A percentile compares a stretch with the other conserved stretches of the same genome.
Evolutionary conservation across 2,113 vertebrate species (phyloP).

Genomic region (Morone chrysops): DNA sequence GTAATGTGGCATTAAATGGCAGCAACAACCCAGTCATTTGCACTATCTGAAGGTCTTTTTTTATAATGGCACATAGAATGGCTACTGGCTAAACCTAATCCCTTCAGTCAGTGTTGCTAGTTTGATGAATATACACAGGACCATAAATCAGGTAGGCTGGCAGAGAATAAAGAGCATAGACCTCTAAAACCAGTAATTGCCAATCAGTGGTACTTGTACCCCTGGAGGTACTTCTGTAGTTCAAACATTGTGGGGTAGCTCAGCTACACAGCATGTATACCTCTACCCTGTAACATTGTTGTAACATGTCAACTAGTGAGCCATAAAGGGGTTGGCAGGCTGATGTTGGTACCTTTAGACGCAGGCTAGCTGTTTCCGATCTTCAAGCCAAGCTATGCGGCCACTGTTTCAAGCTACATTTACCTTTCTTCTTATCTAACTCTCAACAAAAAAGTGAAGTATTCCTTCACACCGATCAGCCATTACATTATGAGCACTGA

Average conservation of each 20-base stretch:
- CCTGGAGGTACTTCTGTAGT: background rate
- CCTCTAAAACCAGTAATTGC: background rate
- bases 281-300: no score
- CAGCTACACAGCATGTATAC: background rate
- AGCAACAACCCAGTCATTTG: background rate
- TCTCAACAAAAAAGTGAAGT: no score
- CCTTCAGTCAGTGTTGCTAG: background rate
- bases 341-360: background rate
- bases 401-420: background rate
- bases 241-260: background rate
- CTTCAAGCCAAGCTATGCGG: background rate
- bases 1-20: conserved; percentile 5
- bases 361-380: background rate
- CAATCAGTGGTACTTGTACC: background rate
- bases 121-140: background rate
- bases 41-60: conserved; percentile 7
- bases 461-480: background rate
- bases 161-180: background rate
- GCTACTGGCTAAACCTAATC: background rate
- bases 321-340: background rate
- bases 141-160: background rate
- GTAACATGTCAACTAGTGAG: no score
- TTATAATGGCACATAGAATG: background rate
- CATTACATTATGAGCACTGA: no score
- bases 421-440: no score